phyloP scores from a whole-genome alignment of 2,113 vertebrate genomes.

The Sigmodon hispidus region DNA sequence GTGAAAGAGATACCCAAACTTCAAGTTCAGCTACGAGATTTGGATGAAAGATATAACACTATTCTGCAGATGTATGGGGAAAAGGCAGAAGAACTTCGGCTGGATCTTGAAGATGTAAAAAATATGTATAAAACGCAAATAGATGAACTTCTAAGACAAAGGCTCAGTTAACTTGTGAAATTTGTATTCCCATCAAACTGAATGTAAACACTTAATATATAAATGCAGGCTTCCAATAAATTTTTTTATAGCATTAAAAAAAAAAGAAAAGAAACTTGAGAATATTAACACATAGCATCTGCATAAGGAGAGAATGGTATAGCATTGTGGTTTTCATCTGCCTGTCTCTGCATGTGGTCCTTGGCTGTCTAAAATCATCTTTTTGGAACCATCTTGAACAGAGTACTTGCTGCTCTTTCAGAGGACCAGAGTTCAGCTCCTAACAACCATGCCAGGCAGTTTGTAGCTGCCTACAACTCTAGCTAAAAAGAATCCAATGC shows the following conservation, averaged over 20 bases:
- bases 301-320: background rate
- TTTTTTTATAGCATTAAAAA: conserved; percentile 83
- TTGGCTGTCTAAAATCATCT: background rate
- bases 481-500: background rate
- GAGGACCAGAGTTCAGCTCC: background rate
- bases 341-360: background rate
- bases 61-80: conserved; percentile 99
- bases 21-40: conserved; percentile 92
- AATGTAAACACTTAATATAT: conserved; percentile 82
- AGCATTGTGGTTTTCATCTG: background rate
- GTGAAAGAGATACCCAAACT: conserved; percentile 94
- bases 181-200: conserved; percentile 56
- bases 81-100: conserved; percentile 96
- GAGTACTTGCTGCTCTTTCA: background rate
- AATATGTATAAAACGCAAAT: conserved; percentile 99
- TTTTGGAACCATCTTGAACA: background rate
- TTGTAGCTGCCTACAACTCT: background rate
- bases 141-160: conserved; percentile 94
- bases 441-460: background rate
- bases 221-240: conserved; percentile 83
- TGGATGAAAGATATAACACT: conserved; percentile 98
- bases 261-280: no score
- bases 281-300: background rate
- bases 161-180: conserved; percentile 83
- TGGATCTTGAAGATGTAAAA: conserved; percentile 98